Base-by-base conservation (phyloP, 2,888 invertebrate genomes). In the Fragum sueziense region DNA sequence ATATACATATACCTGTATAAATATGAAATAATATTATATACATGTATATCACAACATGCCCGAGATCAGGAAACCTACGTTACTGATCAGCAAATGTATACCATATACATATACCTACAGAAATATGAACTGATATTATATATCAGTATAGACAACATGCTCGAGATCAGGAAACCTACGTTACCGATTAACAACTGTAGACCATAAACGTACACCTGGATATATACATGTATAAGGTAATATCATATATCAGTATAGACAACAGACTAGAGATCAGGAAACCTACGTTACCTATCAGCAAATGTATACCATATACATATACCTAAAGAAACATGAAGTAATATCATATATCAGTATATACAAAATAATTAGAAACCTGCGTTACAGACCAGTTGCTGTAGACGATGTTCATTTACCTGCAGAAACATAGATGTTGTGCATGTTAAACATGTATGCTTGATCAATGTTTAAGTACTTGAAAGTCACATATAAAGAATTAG, bases 301-400 rank as follows among this genome's bases (percentile, higher is more conserved):
- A 81, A 69, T 88, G 87, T 0, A 88, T 62, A 0, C 89, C 89
- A 61, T 88, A 89, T 6, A 89, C 82, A 57, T 90, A 90, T n/a
- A 81, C 70, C 80, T 84, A 70, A 37, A 37, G 37, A 37, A 25
- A 29, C 9, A 37, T 9, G 37, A 14, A 37, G 6, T 37, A 14
- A 37, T 37, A 37, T 37, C 7, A 14, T 9, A 37, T 37, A 9
- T 9, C 61, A 80, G 33, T 9, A 85, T 80, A n/a, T 85, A 79
- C 59, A 78, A 11, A 88, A 74, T 31, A 85, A 59, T 37, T 86
- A 69, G 67, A 76, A 87, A 4, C 88, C 88, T 6, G 85, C 6
- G 14, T 76, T 79, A 1, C 82, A 80, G 0, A 88, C 0, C 89
- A 88, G 65, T 88, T 88, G 7, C 88, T 82, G 54, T 90, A 90